These are phyloP conservation scores for Silurus glanis DNA, from an alignment of 2,113 vertebrate species.

Conservation along the genomic window DNA sequence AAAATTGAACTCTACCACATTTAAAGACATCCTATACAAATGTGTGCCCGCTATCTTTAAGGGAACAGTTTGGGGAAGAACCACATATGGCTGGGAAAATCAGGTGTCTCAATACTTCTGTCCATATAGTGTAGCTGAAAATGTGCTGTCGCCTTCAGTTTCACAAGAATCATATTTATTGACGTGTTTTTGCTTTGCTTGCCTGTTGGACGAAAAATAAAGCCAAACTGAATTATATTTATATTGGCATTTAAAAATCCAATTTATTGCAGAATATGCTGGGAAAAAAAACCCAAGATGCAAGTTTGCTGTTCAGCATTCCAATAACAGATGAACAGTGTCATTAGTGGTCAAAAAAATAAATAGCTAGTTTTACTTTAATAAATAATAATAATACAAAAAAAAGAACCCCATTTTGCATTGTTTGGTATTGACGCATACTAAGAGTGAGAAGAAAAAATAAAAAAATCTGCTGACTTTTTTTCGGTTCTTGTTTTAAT, in stretches of 20 bases:
- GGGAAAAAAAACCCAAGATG: background rate
- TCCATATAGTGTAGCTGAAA: background rate
- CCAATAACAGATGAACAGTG: background rate
- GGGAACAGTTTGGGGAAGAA: too few species aligned
- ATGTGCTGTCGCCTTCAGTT: background rate
- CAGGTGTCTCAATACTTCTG: too few species aligned
- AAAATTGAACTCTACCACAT: too few species aligned
- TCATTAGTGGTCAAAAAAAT: background rate
- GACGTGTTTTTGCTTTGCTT: background rate
- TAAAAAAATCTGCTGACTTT: too few species aligned
- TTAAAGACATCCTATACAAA: too few species aligned
- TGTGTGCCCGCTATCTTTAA: too few species aligned
- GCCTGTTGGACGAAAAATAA: background rate
- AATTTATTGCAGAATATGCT: background rate
- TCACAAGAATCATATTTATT: background rate
- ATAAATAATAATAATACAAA: background rate
- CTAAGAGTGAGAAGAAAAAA: background rate
- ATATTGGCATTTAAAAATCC: background rate
- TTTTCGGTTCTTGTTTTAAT: background rate
- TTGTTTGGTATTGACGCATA: background rate
- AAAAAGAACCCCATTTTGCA: background rate
- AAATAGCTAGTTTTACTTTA: background rate
- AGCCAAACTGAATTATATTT: background rate
- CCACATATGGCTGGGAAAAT: too few species aligned
- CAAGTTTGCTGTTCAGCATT: background rate